These are phyloP conservation scores for Gila orcuttii DNA, from an alignment of 2,113 vertebrate genomes.

Conservation along the genomic window DNA sequence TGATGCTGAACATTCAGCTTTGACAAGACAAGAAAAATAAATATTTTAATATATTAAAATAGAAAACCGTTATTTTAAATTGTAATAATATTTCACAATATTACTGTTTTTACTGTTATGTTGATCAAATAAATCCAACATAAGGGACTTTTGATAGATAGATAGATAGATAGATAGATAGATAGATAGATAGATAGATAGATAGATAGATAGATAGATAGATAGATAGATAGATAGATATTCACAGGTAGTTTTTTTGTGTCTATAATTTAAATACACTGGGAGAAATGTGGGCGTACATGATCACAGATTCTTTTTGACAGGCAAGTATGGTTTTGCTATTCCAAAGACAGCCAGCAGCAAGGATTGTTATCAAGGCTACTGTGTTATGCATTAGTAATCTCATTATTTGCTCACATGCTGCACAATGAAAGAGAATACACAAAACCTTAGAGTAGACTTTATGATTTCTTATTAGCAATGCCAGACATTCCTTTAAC, in stretches of 20 bases:
- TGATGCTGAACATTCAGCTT: too few relatives aligned
- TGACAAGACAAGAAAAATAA: too few relatives aligned
- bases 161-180: neutral
- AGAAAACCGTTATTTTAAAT: too few relatives aligned
- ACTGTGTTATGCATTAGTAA: slow-evolving; percentile 2
- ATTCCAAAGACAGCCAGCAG: neutral
- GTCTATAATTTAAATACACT: neutral
- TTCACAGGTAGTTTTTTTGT: too few relatives aligned
- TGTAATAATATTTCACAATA: too few relatives aligned
- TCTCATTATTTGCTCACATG: neutral
- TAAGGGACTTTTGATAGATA: too few relatives aligned
- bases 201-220: neutral
- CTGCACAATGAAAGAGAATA: neutral
- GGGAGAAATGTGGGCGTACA: neutral
- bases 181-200: neutral
- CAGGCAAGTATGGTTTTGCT: neutral
- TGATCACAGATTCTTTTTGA: slow-evolving; percentile 16
- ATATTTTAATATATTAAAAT: too few relatives aligned
- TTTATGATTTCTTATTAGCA: neutral
- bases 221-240: neutral
- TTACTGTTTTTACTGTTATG: too few relatives aligned
- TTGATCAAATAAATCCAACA: too few relatives aligned
- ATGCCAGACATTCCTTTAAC: neutral
- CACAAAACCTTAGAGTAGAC: neutral
- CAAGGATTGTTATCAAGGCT: neutral